These are phyloP conservation scores for Ameiurus melas DNA, from an alignment of 2,113 vertebrate species.

Conservation along the genomic window DNA sequence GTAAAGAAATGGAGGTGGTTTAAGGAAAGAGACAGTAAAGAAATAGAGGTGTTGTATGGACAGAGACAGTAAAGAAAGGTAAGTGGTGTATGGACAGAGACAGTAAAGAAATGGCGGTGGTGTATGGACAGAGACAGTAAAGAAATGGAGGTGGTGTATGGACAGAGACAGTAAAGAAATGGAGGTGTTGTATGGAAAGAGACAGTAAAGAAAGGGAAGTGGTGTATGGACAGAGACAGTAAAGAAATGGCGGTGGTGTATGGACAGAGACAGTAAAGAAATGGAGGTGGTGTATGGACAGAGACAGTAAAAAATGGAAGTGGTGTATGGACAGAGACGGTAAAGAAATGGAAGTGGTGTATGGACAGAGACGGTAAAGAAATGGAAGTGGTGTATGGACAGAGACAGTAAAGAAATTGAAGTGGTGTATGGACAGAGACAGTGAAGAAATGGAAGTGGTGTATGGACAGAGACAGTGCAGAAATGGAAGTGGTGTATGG, in stretches of 20 bases:
- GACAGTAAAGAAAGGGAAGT: background rate
- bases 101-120: too few species aligned
- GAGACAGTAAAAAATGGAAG: background rate
- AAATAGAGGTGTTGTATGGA: too few species aligned
- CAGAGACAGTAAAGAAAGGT: too few species aligned
- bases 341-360: background rate
- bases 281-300: background rate
- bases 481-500: conserved; percentile 25
- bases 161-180: too few species aligned
- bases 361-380: background rate
- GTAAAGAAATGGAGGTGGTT: too few species aligned
- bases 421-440: too few species aligned
- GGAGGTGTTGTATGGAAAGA: background rate
- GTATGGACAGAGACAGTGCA: background rate
- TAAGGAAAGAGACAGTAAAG: too few species aligned
- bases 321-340: background rate
- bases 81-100: too few species aligned
- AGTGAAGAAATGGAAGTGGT: too few species aligned
- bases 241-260: background rate
- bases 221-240: background rate
- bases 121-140: too few species aligned
- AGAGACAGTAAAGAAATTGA: background rate
- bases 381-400: background rate
- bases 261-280: background rate
- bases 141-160: too few species aligned